Percentiles rank a stretch among this genome's conserved stretches.
Conservation (phyloP, 2,797 vertebrate genomes). For the Enteromius argenteus region DNA sequence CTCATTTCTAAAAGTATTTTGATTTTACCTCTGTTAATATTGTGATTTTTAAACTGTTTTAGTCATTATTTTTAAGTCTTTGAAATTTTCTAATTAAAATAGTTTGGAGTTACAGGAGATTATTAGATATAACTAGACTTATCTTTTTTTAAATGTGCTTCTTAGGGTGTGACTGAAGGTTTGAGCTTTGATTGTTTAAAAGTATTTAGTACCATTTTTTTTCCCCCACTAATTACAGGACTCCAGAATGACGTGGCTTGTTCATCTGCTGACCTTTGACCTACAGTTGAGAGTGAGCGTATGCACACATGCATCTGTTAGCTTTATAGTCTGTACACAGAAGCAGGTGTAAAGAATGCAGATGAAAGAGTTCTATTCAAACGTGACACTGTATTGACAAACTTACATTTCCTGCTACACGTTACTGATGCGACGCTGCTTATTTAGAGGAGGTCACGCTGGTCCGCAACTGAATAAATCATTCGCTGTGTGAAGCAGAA, state of each 20-base stretch:
- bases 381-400: not conserved
- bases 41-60: not conserved
- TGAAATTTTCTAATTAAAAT: not conserved
- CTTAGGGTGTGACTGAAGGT: not conserved
- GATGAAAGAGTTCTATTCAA: not conserved
- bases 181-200: not conserved
- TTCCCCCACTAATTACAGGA: not conserved
- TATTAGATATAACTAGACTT: not conserved
- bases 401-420: not conserved
- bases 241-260: not conserved
- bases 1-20: too few relatives aligned
- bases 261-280: slow-evolving; percentile 45
- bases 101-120: not conserved
- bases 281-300: slow-evolving; percentile 5
- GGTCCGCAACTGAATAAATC: slow-evolving; percentile 22
- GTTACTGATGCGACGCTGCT: not conserved
- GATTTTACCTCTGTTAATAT: not conserved
- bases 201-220: not conserved
- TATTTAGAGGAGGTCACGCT: not conserved
- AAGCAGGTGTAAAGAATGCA: slow-evolving; percentile 23
- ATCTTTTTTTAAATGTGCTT: not conserved
- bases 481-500: slow-evolving; percentile 5
- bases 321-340: slow-evolving; percentile 33
- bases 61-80: not conserved
- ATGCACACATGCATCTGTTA: not conserved